Percentiles rank a stretch among this genome's conserved stretches.
Evolutionary conservation across 2,797 vertebrate species (phyloP).

Genomic region (Acanthurus lineatus): DNA sequence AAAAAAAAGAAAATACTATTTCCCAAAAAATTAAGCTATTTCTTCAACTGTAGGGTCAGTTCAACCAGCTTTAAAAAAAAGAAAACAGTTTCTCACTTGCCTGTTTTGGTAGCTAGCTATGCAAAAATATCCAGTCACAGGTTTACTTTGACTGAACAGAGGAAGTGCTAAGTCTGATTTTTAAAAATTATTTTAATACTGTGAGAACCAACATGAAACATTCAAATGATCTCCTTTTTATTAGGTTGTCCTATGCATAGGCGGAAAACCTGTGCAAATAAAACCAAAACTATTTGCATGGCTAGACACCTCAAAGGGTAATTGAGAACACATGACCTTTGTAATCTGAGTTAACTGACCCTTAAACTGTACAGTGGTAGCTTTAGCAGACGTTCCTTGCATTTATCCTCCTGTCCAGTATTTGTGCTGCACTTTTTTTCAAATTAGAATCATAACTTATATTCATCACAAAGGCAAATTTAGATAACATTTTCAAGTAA

Average conservation of each 20-base stretch:
- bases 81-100: neutral
- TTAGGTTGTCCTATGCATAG: neutral
- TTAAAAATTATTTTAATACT: neutral
- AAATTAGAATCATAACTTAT: neutral
- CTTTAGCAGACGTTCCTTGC: constrained; percentile 34
- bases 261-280: neutral
- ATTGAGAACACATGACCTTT: neutral
- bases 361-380: constrained; percentile 17
- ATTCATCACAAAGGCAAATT: constrained; percentile 32
- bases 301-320: neutral
- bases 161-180: neutral
- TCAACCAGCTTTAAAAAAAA: constrained; percentile 16
- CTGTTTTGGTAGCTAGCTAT: neutral
- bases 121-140: neutral
- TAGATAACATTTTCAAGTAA: constrained; percentile 26
- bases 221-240: neutral
- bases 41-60: constrained; percentile 9
- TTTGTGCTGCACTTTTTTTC: constrained; percentile 14
- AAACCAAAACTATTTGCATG: neutral
- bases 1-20: neutral
- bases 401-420: constrained; percentile 6
- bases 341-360: constrained; percentile 35
- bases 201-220: neutral
- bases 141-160: too few species aligned
- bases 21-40: constrained; percentile 7